phyloP scores from a whole-genome alignment of 2,888 invertebrate genomes.

The Hydroisotoma schaefferi region DNA sequence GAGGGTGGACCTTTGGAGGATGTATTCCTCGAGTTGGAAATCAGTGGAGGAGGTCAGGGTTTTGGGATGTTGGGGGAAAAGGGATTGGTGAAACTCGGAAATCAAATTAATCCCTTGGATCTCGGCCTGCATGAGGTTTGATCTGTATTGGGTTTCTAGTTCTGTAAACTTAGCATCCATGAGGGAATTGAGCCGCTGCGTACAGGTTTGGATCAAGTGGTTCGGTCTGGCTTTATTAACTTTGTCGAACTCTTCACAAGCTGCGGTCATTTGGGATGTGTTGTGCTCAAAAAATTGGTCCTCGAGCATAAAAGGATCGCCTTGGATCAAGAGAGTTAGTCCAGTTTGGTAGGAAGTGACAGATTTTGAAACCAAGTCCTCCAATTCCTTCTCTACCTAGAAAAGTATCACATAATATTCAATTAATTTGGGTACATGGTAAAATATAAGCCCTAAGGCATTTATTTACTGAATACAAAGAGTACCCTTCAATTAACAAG shows the following conservation, averaged over 20 bases:
- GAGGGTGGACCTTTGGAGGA: neutral
- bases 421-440: no score
- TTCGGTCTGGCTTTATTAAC: neutral
- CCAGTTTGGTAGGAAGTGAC: neutral
- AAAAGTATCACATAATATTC: no score
- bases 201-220: neutral
- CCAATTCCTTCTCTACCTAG: conserved; percentile 11
- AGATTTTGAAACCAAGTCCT: neutral
- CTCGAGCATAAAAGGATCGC: conserved; percentile 7
- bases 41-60: neutral
- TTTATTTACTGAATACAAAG: no score
- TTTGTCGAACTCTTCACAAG: neutral
- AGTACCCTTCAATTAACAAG: no score
- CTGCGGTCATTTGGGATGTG: neutral
- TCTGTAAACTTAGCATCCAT: neutral
- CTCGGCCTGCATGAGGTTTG: no score
- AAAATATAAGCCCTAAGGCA: no score
- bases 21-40: neutral
- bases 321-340: neutral
- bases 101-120: no score
- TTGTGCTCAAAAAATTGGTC: conserved; percentile 5
- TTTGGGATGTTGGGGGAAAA: no score
- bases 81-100: neutral
- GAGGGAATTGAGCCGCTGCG: neutral
- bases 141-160: no score